Base-by-base conservation (phyloP, 2,113 vertebrate species). In the Ptychochromis oligacanthus region DNA sequence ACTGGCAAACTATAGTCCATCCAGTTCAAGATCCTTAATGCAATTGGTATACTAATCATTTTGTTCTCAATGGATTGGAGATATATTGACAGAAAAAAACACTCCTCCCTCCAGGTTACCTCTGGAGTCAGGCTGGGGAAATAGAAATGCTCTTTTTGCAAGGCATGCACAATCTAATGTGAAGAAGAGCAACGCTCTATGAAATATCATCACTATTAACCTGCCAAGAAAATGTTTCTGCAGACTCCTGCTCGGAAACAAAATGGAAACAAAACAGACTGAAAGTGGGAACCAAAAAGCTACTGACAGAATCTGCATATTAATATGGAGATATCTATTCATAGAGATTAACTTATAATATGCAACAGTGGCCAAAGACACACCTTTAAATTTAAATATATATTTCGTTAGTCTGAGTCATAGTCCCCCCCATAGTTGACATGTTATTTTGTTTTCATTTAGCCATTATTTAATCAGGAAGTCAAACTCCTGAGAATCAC, bases 11-110 rank as follows among this genome's bases (percentile, higher is more conserved):
- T 52, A 24, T 24, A 52, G 38, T 31, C 43, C 49, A 10, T 28
- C 13, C 24, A 52, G 24, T 31, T 72, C 10, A 72, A 52, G 65
- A 49, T 28, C 3, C 17, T 28, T 52, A 52, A 52, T 31, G 26
- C 65, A 52, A 11, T 24, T n/a, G 24, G 10, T 14, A 72, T 31
- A 72, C 10, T 52, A 10, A 54, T 55, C 12, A 8, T 1, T 43
- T 81, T 17, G 10, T 54, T 22, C 75, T 80, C 49, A 91, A 79
- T 67, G 83, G 81, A 57, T 87, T 76, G 10, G 81, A 89, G 55
- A 95, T 83, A 9, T 94, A 93, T 78, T 93, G 93, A 79, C 94
- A 94, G 80, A 95, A 95, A 95, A 95, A 40, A 92, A 95, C 26
- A 93, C 75, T 0, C 89, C 91, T 84, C 82, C 87, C 28, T 92